Evolutionary conservation across 2,888 invertebrate species (phyloP).

Genomic region (Sipunculus nudus): DNA sequence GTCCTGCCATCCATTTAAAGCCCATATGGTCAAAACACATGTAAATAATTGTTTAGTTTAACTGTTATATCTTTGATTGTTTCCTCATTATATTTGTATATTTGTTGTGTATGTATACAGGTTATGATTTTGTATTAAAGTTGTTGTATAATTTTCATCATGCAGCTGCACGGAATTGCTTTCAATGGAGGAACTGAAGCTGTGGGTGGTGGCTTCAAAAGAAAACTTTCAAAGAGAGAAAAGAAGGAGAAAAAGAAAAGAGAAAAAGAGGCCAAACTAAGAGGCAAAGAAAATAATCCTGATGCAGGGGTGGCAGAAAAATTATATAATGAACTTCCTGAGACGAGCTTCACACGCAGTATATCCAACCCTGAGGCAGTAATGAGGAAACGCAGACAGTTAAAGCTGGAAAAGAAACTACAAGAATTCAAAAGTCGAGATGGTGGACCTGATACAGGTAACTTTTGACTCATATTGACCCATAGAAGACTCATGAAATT

Average conservation of each 20-base stretch:
- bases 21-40: no score
- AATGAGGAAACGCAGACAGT: conserved; percentile 94
- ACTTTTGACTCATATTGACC: background rate
- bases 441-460: conserved; percentile 87
- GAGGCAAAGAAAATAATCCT: conserved; percentile 7
- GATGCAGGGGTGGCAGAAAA: conserved; percentile 57
- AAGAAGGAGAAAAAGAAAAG: conserved; percentile 96
- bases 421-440: conserved; percentile 86
- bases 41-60: no score
- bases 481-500: no score
- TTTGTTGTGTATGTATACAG: no score
- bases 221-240: conserved; percentile 95
- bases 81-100: no score
- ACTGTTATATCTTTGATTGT: no score
- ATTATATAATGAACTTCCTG: conserved; percentile 82
- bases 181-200: background rate
- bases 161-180: background rate
- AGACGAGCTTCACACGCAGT: conserved; percentile 95
- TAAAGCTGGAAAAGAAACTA: conserved; percentile 94
- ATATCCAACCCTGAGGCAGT: conserved; percentile 99
- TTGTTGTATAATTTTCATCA: no score
- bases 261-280: conserved; percentile 65
- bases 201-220: conserved; percentile 67
- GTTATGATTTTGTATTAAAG: no score
- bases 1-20: no score